Conservation (phyloP, 2,797 vertebrate genomes). For the Helicolenus hilgendorfi region DNA sequence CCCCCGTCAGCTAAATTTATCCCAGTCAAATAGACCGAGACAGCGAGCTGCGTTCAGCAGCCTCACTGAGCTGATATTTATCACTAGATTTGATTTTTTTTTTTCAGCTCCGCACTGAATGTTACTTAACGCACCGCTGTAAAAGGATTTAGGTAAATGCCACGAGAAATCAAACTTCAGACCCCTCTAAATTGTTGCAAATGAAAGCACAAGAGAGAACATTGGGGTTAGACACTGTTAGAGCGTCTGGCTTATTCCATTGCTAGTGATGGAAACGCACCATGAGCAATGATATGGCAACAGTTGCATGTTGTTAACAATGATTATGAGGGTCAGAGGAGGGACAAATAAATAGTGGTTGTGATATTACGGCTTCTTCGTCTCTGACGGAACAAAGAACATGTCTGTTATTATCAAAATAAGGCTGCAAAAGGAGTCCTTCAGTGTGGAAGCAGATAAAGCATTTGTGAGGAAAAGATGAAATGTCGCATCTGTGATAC, state of each 20-base stretch:
- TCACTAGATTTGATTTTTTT: neutral
- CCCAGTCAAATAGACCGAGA: slow-evolving; percentile 9
- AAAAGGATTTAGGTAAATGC: slow-evolving; percentile 24
- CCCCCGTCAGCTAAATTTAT: slow-evolving; percentile 47
- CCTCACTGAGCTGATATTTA: slow-evolving; percentile 28
- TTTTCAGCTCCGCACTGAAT: neutral
- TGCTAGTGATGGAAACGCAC: neutral
- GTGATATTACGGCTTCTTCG: neutral
- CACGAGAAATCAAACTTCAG: slow-evolving; percentile 10
- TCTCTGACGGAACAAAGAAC: too few species aligned
- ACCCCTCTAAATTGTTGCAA: slow-evolving; percentile 17
- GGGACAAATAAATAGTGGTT: neutral
- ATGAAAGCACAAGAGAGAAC: slow-evolving; percentile 3
- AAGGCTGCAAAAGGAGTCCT: neutral
- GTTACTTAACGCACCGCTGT: neutral
- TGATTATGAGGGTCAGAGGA: neutral
- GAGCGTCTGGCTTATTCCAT: neutral
- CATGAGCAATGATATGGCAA: neutral
- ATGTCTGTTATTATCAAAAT: neutral
- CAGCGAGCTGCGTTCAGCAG: neutral
- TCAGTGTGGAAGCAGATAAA: neutral
- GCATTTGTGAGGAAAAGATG: too few species aligned
- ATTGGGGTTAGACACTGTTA: accelerated
- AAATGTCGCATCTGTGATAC: too few species aligned
- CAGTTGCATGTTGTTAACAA: neutral